These are phyloP conservation scores for Chrysolina oricalcia DNA, from an alignment of 2,888 invertebrate genomes.

Conservation along the genomic window DNA sequence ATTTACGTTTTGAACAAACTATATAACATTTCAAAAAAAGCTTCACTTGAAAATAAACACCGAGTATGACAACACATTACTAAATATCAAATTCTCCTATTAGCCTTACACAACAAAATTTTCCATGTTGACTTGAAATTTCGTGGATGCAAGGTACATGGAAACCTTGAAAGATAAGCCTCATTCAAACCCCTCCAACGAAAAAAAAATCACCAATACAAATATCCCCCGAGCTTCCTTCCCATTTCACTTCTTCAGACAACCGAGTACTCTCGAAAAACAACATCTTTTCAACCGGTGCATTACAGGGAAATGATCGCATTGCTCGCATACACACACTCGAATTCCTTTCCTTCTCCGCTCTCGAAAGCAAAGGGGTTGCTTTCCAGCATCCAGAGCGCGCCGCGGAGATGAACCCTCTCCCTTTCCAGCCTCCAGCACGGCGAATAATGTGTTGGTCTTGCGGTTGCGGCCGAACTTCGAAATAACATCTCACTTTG, in stretches of 20 bases:
- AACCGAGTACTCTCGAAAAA: background rate
- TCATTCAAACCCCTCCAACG: too few relatives aligned
- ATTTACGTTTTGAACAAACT: too few relatives aligned
- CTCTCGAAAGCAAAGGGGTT: constrained; percentile 22
- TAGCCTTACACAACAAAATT: too few relatives aligned
- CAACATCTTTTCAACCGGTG: background rate
- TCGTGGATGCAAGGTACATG: too few relatives aligned
- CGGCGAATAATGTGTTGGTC: constrained; percentile 28
- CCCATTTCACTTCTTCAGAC: background rate
- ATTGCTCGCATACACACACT: background rate
- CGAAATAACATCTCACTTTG: constrained; percentile 29
- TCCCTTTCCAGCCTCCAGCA: constrained; percentile 9
- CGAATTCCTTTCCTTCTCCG: constrained; percentile 6
- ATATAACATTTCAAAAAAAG: too few relatives aligned
- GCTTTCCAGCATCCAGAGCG: background rate
- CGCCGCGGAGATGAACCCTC: constrained; percentile 15
- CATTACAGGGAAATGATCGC: constrained; percentile 1
- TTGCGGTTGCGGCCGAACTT: constrained; percentile 29
- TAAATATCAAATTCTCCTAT: too few relatives aligned
- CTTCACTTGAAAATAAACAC: too few relatives aligned
- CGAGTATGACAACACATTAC: too few relatives aligned
- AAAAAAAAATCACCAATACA: too few relatives aligned
- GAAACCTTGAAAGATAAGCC: too few relatives aligned
- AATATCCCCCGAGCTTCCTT: too few relatives aligned
- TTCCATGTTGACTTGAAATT: too few relatives aligned